Percentiles rank a stretch among this genome's conserved stretches.
Evolutionary conservation across 2,797 vertebrate species (phyloP).

Genomic region (Onychomys arenicola): DNA sequence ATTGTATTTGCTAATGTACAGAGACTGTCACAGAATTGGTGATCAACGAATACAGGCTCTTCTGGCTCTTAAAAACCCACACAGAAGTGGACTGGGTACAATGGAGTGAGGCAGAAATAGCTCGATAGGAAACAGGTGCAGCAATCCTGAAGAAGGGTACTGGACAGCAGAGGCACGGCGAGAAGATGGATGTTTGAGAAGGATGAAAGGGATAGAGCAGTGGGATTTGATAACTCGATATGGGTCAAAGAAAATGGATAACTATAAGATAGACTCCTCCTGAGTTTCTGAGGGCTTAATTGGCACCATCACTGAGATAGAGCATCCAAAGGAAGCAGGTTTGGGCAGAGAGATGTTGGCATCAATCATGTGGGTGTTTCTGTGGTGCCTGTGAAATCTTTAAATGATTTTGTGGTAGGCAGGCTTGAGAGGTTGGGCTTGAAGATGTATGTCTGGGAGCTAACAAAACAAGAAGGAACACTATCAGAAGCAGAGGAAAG

Average conservation of each 20-base stretch:
- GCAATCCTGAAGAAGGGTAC: background rate
- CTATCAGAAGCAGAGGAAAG: no score
- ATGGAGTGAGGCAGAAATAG: background rate
- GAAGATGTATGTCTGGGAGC: background rate
- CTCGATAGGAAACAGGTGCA: background rate
- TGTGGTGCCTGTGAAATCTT: background rate
- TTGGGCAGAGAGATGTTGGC: background rate
- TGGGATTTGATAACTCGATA: background rate
- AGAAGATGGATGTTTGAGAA: background rate
- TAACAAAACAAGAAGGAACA: background rate
- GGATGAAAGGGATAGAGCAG: background rate
- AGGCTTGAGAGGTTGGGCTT: background rate
- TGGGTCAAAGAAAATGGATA: background rate
- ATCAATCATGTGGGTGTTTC: background rate
- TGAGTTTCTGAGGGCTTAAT: background rate
- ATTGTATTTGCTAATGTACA: background rate
- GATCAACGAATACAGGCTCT: background rate
- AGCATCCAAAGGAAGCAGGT: background rate
- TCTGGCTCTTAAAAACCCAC: background rate
- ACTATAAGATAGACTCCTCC: background rate
- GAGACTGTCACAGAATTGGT: background rate
- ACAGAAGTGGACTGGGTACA: background rate
- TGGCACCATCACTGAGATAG: constrained; percentile 17
- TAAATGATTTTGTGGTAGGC: background rate
- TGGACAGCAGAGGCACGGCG: background rate